Evolutionary conservation across 1,140 invertebrate genomes (phyloP), one percentile per base, ranked within the genome.

Genomic region (Contarinia nasturtii): DNA sequence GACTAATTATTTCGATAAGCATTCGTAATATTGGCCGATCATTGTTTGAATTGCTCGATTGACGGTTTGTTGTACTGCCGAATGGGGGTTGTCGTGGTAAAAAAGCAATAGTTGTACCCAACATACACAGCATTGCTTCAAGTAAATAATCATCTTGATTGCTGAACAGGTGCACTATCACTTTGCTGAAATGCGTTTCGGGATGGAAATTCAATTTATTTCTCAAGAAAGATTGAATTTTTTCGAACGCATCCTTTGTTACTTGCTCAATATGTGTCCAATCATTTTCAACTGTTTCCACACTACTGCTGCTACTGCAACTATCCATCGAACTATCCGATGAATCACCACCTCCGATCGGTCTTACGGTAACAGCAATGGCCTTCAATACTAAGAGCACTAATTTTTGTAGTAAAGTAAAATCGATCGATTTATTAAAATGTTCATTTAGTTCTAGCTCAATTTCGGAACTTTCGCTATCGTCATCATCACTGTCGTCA

Each of bases 71-170:
- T 10, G 27, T 10, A 27, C 10, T 27, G 27, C 27, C 27, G 53
- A 80, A 81, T 19, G 79, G 74, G 5, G 80, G 80, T 55, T 84
- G 81, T 41, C 82, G 74, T 56, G 84, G 83, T 20, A 82, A 83
- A 18, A 89, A 75, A 44, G 84, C 86, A 38, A 83, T 77, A 4
- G 81, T 84, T 21, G 89, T 86, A 61, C 91, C 86, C 27, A 91
- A 63, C 37, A 82, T 86, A 63, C 86, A 91, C 1, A 91, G 81
- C 84, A 92, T 86, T n/a, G 82, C 80, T 67, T 91, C 88, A 20
- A 91, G 82, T 45, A 92, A 61, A 53, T 85, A 86, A 60, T 92
- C 87, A 60, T 92, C 87, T 63, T 91, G 86, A 65, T 91, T 86
- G 52, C 79, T 77, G 57, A 92, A 90, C 38, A 92, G 66, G 58